phyloP scores from a whole-genome alignment of 1,140 invertebrate species.

The Ruditapes philippinarum region DNA sequence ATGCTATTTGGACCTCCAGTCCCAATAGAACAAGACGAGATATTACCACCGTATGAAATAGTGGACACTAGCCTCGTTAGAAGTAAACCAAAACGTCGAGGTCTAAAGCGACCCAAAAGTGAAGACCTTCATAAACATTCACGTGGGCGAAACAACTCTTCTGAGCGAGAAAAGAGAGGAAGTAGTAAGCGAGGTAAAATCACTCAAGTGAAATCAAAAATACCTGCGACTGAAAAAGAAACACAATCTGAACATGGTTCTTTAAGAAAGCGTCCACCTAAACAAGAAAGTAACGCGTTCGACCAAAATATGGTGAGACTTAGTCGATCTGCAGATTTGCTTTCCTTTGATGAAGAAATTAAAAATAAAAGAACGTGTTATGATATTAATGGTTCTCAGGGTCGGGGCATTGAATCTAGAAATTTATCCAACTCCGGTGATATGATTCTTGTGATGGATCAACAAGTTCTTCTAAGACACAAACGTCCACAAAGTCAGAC shows the following conservation, averaged over 20 bases:
- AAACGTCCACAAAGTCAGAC: conserved; percentile 38
- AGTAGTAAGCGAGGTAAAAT: background rate
- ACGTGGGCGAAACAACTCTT: background rate
- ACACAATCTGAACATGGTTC: background rate
- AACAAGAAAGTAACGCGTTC: background rate
- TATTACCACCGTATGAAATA: conserved; percentile 50
- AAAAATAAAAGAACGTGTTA: background rate
- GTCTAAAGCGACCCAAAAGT: conserved; percentile 23
- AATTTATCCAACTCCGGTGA: conserved; percentile 34
- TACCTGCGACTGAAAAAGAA: conserved; percentile 12
- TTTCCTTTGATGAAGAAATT: conserved; percentile 3
- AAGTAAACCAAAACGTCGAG: background rate
- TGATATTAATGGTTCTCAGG: background rate
- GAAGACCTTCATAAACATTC: conserved; percentile 5
- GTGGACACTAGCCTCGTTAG: background rate
- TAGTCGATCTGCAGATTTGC: conserved; percentile 38
- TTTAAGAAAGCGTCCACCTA: background rate
- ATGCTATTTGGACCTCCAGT: conserved; percentile 47
- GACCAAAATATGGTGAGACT: background rate
- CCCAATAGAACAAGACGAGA: conserved; percentile 61
- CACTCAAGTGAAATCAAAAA: background rate
- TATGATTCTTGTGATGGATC: conserved; percentile 10
- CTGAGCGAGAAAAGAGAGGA: background rate
- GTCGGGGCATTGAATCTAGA: background rate
- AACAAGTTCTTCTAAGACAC: conserved; percentile 1